Conservation (phyloP, 2,113 vertebrate genomes). For the Cichladusa arquata region DNA sequence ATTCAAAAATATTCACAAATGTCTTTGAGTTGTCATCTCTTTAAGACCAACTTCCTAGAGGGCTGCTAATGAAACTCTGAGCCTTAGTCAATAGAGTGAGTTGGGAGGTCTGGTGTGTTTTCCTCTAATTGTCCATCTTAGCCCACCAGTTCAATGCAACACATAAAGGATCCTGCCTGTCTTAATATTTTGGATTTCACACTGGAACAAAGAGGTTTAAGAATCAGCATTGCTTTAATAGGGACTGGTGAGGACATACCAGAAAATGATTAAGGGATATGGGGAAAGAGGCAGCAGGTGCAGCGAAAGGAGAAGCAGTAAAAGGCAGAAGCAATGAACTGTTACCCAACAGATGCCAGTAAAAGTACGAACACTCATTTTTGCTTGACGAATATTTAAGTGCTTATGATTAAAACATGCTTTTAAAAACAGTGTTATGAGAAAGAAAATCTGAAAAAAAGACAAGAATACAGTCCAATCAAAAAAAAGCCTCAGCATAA, state of each 20-base stretch:
- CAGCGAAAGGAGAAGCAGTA: neutral
- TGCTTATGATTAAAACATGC: neutral
- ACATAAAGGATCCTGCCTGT: neutral
- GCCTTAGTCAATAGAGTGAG: neutral
- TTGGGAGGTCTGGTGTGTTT: neutral
- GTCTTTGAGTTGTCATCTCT: neutral
- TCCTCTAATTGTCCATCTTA: neutral
- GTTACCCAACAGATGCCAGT: neutral
- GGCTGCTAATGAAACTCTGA: neutral
- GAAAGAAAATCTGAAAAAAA: neutral
- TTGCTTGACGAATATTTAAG: neutral
- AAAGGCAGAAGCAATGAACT: neutral
- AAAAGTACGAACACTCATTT: neutral
- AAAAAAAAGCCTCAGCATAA: neutral
- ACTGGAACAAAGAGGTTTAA: neutral
- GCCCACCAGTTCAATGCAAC: neutral
- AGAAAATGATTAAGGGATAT: neutral
- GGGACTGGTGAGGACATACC: neutral
- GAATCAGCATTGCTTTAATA: neutral
- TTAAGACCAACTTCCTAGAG: neutral
- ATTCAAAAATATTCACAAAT: neutral
- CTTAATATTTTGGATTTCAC: neutral
- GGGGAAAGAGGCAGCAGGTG: neutral
- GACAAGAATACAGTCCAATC: neutral
- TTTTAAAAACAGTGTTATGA: neutral